Conservation (phyloP, 2,113 vertebrate species). For the Alosa alosa region DNA sequence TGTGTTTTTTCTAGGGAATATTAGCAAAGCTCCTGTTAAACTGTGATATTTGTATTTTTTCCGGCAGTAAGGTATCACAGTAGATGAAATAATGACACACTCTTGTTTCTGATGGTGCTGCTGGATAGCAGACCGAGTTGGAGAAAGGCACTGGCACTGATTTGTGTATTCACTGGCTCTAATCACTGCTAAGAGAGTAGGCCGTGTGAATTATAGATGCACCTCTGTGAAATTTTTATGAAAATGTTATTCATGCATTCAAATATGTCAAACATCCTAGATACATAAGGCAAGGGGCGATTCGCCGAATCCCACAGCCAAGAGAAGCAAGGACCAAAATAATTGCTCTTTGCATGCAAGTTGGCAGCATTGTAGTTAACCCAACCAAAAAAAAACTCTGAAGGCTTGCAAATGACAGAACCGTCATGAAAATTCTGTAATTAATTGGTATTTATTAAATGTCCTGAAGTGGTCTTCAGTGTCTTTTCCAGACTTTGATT, state of each 20-base stretch:
- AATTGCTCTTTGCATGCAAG: neutral
- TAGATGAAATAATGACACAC: neutral
- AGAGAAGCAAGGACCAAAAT: neutral
- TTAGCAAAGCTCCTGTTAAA: conserved; percentile 3
- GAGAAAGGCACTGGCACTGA: neutral
- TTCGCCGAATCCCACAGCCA: neutral
- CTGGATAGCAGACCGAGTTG: neutral
- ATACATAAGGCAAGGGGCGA: conserved; percentile 14
- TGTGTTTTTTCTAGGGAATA: neutral
- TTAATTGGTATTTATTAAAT: conserved; percentile 5
- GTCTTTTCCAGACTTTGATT: neutral
- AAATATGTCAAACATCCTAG: conserved; percentile 44
- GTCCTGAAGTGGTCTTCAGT: neutral
- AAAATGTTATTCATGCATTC: conserved; percentile 47
- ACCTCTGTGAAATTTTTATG: conserved; percentile 35
- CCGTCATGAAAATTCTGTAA: conserved; percentile 11
- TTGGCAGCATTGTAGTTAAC: neutral
- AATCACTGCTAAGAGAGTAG: conserved; percentile 29
- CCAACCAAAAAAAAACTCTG: neutral
- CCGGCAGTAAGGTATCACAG: neutral
- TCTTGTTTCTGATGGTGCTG: neutral
- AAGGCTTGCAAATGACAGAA: neutral
- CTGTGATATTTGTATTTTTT: neutral
- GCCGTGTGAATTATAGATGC: conserved; percentile 44
- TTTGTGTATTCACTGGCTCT: conserved; percentile 22